Percentiles rank a stretch among this genome's conserved stretches.
Conservation (phyloP, 2,888 invertebrate genomes). For the Thumatha senex region DNA sequence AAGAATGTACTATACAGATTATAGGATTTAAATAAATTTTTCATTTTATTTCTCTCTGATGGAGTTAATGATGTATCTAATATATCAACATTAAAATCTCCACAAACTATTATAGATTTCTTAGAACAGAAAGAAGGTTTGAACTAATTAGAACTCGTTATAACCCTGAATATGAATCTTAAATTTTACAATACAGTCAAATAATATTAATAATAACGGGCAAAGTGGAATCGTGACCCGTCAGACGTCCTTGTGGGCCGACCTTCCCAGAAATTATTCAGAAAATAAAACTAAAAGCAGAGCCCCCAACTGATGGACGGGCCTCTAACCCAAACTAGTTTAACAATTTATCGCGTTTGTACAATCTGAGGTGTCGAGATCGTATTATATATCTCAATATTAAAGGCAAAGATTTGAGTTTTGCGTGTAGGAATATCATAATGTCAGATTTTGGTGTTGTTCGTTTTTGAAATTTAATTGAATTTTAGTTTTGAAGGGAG, state of each 20-base stretch:
- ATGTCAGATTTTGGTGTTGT: neutral
- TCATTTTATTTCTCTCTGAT: too few relatives aligned
- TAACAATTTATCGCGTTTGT: slow-evolving; percentile 59
- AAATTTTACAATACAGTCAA: slow-evolving; percentile 30
- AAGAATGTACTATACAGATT: too few relatives aligned
- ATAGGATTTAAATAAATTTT: too few relatives aligned
- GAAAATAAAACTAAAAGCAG: slow-evolving; percentile 64
- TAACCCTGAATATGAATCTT: slow-evolving; percentile 22
- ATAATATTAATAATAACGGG: slow-evolving; percentile 46
- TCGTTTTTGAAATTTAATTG: slow-evolving; percentile 42
- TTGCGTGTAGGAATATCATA: slow-evolving; percentile 20
- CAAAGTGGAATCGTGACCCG: slow-evolving; percentile 45
- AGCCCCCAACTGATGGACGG: slow-evolving; percentile 52
- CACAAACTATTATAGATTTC: too few relatives aligned
- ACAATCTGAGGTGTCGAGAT: slow-evolving; percentile 46
- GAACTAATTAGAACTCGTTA: slow-evolving; percentile 29
- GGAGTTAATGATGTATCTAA: too few relatives aligned
- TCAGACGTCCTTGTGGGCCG: slow-evolving; percentile 64
- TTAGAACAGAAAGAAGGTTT: too few relatives aligned
- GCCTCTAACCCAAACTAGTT: slow-evolving; percentile 54
- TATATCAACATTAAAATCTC: too few relatives aligned
- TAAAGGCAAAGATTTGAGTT: slow-evolving; percentile 42
- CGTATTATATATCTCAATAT: slow-evolving; percentile 54
- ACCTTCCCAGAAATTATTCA: slow-evolving; percentile 69
- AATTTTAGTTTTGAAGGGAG: slow-evolving; percentile 41